Percentiles rank a stretch among this genome's conserved stretches.
These are phyloP conservation scores for Cheilosia soror DNA, from an alignment of 2,888 invertebrate species.

Conservation along the genomic window DNA sequence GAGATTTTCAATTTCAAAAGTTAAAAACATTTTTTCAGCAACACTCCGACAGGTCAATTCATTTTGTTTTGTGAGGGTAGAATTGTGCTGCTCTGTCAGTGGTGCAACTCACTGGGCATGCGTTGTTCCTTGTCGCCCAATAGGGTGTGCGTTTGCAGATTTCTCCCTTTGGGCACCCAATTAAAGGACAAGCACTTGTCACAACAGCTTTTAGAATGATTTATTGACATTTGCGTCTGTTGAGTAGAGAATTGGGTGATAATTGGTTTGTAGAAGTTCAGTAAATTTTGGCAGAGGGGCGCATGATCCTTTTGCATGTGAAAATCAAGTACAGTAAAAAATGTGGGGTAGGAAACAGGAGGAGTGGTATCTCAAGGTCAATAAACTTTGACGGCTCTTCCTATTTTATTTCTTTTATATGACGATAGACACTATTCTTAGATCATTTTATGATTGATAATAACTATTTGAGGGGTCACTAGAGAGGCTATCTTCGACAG, in stretches of 20 bases:
- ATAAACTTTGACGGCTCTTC: conserved; percentile 20
- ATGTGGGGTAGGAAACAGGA: background rate
- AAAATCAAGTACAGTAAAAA: background rate
- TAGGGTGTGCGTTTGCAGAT: conserved; percentile 15
- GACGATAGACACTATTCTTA: conserved; percentile 3
- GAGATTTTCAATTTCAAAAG: conserved; percentile 9
- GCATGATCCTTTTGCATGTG: conserved; percentile 37
- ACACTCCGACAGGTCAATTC: conserved; percentile 46
- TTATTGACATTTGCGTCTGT: conserved; percentile 13
- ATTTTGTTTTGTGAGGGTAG: conserved; percentile 1
- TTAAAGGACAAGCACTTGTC: conserved; percentile 39
- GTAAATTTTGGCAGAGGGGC: background rate
- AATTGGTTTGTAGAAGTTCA: background rate
- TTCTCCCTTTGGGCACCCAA: conserved; percentile 31
- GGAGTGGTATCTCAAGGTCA: conserved; percentile 7
- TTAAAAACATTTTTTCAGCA: conserved; percentile 45
- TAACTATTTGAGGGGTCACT: conserved; percentile 14
- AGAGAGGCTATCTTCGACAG: conserved; percentile 37
- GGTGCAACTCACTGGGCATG: conserved; percentile 51
- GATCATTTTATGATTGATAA: conserved; percentile 7
- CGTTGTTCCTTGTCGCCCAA: conserved; percentile 43
- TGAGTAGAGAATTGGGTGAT: conserved; percentile 3
- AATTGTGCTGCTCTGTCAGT: conserved; percentile 13
- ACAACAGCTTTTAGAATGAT: conserved; percentile 23
- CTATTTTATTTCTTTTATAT: background rate